Evolutionary conservation across 2,888 invertebrate genomes (phyloP), one percentile per base, ranked within the genome.

Genomic region (Epinotia nisella): DNA sequence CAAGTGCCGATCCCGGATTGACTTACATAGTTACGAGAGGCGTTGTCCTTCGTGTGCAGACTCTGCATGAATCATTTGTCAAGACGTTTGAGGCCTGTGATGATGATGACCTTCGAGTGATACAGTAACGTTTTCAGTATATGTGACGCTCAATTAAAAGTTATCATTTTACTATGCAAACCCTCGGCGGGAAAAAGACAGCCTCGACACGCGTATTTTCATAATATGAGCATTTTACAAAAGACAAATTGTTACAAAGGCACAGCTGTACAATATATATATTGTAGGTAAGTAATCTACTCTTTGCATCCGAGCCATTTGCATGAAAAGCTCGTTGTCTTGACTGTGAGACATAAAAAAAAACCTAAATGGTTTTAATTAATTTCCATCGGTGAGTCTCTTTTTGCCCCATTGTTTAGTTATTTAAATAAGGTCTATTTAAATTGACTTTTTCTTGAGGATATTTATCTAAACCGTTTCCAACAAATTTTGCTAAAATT

Each of bases 291-390:
- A 58, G 75, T 80, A 79, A 78, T 80, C 76, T 76, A 76, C 78
- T 78, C 61, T 73, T 72, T 74, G 59, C 74, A 69, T 75, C 64
- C 78, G 75, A 77, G 76, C 69, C 76, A 88, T 88, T 88, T 87
- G 83, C 88, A 87, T 88, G 77, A 86, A 84, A 87, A 86, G 76
- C 80, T 81, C 83, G 82, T 87, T 85, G 82, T 83, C 78, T 78
- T 78, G 73, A 70, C 75, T 79, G 68, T 75, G 72, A 76, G 70
- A 77, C 75, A 72, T 75, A 74, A 75, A 78, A 78, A n/a, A 78
- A 78, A 76, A 70, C 69, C 61, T 75, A 78, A 80, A 76, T 76
- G 78, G 76, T 78, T 77, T 67, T 78, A 78, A 79, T 78, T 79
- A 76, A 79, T 79, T 79, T 78, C 77, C 77, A 78, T 77, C 73